These are phyloP conservation scores for Ooceraea biroi DNA, from an alignment of 1,140 invertebrate species.

Conservation along the genomic window DNA sequence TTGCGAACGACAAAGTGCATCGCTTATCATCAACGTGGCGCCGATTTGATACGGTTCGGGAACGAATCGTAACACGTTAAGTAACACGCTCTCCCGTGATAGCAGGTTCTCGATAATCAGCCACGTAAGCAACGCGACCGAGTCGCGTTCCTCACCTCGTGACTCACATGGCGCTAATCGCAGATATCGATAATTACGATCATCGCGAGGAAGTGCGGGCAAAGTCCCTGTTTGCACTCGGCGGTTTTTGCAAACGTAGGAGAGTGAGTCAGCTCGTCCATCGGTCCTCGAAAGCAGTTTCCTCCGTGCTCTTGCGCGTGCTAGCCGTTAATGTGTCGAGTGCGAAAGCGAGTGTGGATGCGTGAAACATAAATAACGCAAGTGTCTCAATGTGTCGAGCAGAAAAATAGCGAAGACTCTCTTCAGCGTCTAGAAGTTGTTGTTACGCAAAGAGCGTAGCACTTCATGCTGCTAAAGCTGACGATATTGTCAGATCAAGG, in stretches of 20 bases:
- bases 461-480: too few relatives aligned
- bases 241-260: too few relatives aligned
- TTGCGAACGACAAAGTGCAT: neutral
- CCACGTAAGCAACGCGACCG: neutral
- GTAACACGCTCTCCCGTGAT: conserved; percentile 21
- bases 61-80: conserved; percentile 3
- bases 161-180: conserved; percentile 37
- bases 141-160: neutral
- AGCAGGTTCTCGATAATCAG: neutral
- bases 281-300: neutral
- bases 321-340: neutral
- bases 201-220: neutral
- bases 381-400: too few relatives aligned
- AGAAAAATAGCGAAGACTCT: too few relatives aligned
- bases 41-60: neutral
- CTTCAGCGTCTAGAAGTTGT: too few relatives aligned
- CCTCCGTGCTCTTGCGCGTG: neutral
- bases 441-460: too few relatives aligned
- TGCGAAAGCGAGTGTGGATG: neutral
- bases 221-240: conserved; percentile 1
- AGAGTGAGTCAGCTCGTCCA: conserved; percentile 23
- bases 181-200: neutral
- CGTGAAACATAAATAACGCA: too few relatives aligned
- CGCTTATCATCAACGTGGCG: conserved; percentile 22
- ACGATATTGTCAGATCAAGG: too few relatives aligned